These are phyloP conservation scores for Drosophila kepulauana DNA, from an alignment of 1,140 invertebrate genomes.

Conservation along the genomic window DNA sequence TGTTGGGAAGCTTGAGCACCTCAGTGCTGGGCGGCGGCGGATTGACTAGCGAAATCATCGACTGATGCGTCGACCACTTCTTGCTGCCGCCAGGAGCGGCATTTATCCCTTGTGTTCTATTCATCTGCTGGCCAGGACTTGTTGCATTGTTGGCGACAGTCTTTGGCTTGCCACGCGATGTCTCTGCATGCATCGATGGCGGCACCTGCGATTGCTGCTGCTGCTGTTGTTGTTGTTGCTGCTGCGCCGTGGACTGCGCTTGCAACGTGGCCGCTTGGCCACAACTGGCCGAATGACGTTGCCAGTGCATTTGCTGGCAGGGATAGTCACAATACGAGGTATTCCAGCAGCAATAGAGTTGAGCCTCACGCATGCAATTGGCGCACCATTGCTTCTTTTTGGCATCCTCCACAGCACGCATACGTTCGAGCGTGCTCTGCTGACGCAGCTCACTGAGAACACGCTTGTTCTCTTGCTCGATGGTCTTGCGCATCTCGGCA, in stretches of 20 bases:
- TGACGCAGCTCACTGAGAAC: conserved; percentile 87
- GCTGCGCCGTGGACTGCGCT: neutral
- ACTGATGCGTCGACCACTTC: conserved; percentile 50
- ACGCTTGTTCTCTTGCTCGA: conserved; percentile 89
- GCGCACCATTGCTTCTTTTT: conserved; percentile 96
- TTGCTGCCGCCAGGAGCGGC: conserved; percentile 13
- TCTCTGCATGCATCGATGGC: conserved; percentile 5
- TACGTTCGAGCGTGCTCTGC: conserved; percentile 88
- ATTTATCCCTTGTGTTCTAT: neutral
- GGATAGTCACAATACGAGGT: conserved; percentile 96
- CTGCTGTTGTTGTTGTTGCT: neutral
- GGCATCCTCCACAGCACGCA: conserved; percentile 89
- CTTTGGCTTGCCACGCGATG: conserved; percentile 23
- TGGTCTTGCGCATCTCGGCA: conserved; percentile 88
- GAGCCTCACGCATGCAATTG: conserved; percentile 93
- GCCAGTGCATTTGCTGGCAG: conserved; percentile 92
- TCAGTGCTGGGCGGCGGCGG: conserved; percentile 46
- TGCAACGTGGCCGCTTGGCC: conserved; percentile 30
- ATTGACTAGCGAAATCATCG: conserved; percentile 47
- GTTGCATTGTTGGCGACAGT: neutral
- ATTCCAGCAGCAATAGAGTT: conserved; percentile 98
- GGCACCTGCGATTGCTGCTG: neutral
- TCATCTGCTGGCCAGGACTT: conserved; percentile 17
- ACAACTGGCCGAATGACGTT: conserved; percentile 86
- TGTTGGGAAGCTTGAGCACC: conserved; percentile 62